These are phyloP conservation scores for Lethrus apterus DNA, from an alignment of 1,140 invertebrate genomes.

Conservation along the genomic window DNA sequence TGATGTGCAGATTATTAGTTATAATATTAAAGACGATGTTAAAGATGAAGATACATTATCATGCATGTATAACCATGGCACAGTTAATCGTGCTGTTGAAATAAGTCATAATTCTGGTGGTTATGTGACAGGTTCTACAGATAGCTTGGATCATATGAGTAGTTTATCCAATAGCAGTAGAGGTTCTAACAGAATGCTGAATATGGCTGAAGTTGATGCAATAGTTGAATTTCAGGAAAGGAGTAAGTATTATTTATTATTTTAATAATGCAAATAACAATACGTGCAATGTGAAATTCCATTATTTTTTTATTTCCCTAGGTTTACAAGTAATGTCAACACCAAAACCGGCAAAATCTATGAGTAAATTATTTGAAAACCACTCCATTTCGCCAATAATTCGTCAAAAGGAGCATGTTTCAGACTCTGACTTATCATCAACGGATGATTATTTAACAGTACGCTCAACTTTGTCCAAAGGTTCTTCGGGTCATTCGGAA, in stretches of 20 bases:
- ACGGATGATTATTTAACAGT: conserved; percentile 28
- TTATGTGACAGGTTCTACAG: conserved; percentile 33
- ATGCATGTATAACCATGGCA: neutral
- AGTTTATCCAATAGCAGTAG: conserved; percentile 31
- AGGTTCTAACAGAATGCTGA: conserved; percentile 32
- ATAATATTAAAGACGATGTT: conserved; percentile 7
- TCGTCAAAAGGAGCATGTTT: conserved; percentile 21
- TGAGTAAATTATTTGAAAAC: conserved; percentile 24
- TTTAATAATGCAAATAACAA: neutral
- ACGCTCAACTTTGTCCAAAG: conserved; percentile 10
- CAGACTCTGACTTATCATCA: conserved; percentile 33
- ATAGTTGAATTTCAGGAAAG: conserved; percentile 33
- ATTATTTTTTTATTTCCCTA: neutral
- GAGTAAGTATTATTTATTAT: conserved; percentile 26
- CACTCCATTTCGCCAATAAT: conserved; percentile 33
- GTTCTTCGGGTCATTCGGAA: conserved; percentile 12
- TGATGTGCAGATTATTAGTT: conserved; percentile 3
- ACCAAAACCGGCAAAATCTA: conserved; percentile 28
- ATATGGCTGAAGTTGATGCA: conserved; percentile 35
- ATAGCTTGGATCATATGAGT: conserved; percentile 36
- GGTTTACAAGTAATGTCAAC: conserved; percentile 35
- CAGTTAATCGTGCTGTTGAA: conserved; percentile 2
- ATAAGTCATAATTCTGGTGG: conserved; percentile 18
- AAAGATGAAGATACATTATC: conserved; percentile 12
- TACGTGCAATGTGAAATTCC: neutral